Conservation (phyloP, 2,797 vertebrate species). For the Mustela erminea region DNA sequence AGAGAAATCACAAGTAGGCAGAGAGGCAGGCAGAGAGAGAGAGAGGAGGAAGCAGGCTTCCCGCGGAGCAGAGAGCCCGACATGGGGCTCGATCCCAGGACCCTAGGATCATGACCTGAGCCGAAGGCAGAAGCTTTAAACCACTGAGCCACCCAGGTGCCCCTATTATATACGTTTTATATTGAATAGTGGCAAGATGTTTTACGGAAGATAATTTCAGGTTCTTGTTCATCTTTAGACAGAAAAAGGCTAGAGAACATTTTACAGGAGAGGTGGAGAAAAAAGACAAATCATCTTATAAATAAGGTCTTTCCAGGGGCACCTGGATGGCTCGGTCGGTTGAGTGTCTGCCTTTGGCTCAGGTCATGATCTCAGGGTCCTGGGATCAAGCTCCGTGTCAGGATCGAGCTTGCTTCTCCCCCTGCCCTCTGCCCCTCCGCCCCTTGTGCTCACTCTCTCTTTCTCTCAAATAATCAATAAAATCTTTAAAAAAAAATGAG, state of each 20-base stretch:
- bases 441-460: not conserved
- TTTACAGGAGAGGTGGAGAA: not conserved
- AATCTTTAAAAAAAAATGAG: not conserved
- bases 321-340: not conserved
- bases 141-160: no score
- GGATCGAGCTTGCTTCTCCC: not conserved
- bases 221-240: not conserved
- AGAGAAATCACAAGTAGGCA: no score
- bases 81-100: no score
- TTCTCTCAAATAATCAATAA: not conserved
- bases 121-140: no score
- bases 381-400: not conserved
- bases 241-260: not conserved
- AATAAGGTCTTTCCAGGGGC: not conserved
- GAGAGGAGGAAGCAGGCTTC: no score
- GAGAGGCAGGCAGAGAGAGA: no score
- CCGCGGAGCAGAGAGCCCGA: no score
- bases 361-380: not conserved
- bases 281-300: constrained; percentile 3
- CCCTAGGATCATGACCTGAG: no score
- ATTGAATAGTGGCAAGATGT: not conserved
- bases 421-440: not conserved
- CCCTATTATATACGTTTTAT: not conserved
- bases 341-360: not conserved
- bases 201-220: not conserved